These are phyloP conservation scores for Tarsius wallacei DNA, from an alignment of 2,797 vertebrate species.

Conservation along the genomic window DNA sequence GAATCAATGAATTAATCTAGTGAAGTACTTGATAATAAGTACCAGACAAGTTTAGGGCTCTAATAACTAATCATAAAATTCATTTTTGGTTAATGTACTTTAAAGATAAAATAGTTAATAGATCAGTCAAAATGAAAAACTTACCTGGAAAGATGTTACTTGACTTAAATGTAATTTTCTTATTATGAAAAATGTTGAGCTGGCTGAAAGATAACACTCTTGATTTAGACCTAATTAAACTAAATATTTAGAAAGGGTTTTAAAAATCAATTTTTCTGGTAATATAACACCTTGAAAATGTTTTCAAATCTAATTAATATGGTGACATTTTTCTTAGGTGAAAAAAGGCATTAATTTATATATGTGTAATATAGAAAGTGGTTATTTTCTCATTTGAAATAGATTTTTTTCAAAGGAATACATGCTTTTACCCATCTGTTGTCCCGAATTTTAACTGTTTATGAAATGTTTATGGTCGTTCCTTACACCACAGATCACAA, in stretches of 20 bases:
- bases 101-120: not conserved
- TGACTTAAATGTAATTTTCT: conserved; percentile 40
- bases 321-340: not conserved
- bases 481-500: not conserved
- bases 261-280: not conserved
- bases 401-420: not conserved
- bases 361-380: not conserved
- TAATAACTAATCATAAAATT: not conserved
- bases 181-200: not conserved
- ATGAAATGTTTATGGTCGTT: not conserved
- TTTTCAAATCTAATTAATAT: not conserved
- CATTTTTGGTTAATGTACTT: not conserved
- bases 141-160: not conserved
- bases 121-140: conserved; percentile 13
- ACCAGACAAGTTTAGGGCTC: not conserved
- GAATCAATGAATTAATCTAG: not conserved
- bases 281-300: not conserved
- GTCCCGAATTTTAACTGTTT: not conserved
- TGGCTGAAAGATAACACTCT: not conserved
- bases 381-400: conserved; percentile 27
- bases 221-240: not conserved
- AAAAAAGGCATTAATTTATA: not conserved
- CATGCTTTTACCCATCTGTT: not conserved
- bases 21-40: not conserved
- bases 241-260: not conserved